These are phyloP conservation scores for Musca vetustissima DNA, from an alignment of 1,140 invertebrate species.

Conservation along the genomic window DNA sequence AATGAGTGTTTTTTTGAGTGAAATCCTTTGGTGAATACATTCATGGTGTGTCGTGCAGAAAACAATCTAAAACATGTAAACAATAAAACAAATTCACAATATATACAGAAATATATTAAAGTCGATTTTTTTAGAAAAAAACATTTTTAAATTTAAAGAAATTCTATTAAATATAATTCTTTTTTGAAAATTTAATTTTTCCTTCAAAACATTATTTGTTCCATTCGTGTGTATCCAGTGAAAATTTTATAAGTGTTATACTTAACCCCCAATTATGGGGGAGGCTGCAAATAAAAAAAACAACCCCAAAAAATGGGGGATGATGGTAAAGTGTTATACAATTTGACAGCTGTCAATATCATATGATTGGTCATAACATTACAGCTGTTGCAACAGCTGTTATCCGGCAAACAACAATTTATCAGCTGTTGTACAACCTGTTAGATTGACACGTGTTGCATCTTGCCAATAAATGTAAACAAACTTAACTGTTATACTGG, in stretches of 20 bases:
- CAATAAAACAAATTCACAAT: too few species aligned
- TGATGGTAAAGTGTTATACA: neutral
- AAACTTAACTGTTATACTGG: slow-evolving; percentile 14
- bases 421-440: slow-evolving; percentile 2
- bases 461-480: neutral
- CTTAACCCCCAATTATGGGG: too few species aligned
- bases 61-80: too few species aligned
- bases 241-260: slow-evolving; percentile 10
- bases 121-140: too few species aligned
- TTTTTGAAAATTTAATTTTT: too few species aligned
- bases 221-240: slow-evolving; percentile 7
- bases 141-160: too few species aligned
- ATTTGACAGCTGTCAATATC: neutral
- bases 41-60: too few species aligned
- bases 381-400: slow-evolving; percentile 7
- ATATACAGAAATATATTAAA: too few species aligned
- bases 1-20: too few species aligned
- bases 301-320: neutral
- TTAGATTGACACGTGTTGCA: neutral
- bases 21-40: too few species aligned
- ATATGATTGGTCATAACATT: neutral
- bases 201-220: too few species aligned
- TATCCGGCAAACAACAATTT: neutral
- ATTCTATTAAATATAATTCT: too few species aligned
- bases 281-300: neutral